These are phyloP conservation scores for Machimus rusticus DNA, from an alignment of 2,888 invertebrate genomes.

Conservation along the genomic window DNA sequence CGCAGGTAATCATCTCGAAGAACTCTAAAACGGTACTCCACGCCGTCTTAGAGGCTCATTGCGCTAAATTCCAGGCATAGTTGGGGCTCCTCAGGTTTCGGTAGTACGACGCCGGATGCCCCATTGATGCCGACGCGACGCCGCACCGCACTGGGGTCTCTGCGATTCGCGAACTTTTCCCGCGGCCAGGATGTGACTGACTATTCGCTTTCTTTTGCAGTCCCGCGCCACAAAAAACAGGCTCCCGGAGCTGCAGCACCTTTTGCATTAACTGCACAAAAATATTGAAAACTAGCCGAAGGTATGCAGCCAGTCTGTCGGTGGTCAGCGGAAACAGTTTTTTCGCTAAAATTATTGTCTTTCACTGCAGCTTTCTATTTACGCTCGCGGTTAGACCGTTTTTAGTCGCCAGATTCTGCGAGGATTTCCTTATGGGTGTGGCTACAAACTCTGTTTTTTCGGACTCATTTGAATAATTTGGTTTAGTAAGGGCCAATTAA, in stretches of 20 bases:
- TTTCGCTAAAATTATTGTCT: neutral
- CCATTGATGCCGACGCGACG: neutral
- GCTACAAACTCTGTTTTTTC: neutral
- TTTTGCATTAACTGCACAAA: neutral
- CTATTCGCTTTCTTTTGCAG: neutral
- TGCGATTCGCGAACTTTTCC: neutral
- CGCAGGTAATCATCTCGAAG: neutral
- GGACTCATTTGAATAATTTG: neutral
- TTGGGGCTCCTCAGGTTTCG: neutral
- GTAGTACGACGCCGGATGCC: neutral
- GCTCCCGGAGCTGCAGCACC: neutral
- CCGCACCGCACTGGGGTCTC: neutral
- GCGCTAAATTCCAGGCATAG: constrained; percentile 18
- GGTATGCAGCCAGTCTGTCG: neutral
- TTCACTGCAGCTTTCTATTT: neutral
- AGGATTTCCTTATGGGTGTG: neutral
- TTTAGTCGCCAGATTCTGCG: neutral
- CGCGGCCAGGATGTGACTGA: neutral
- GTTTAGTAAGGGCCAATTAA: no score
- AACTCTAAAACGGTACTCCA: constrained; percentile 14
- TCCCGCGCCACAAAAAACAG: neutral
- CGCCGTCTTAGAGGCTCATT: neutral
- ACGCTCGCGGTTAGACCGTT: neutral
- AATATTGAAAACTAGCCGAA: neutral
- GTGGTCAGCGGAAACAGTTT: neutral